Base-by-base conservation (phyloP, 2,888 invertebrate species). In the Mimachlamys varia region DNA sequence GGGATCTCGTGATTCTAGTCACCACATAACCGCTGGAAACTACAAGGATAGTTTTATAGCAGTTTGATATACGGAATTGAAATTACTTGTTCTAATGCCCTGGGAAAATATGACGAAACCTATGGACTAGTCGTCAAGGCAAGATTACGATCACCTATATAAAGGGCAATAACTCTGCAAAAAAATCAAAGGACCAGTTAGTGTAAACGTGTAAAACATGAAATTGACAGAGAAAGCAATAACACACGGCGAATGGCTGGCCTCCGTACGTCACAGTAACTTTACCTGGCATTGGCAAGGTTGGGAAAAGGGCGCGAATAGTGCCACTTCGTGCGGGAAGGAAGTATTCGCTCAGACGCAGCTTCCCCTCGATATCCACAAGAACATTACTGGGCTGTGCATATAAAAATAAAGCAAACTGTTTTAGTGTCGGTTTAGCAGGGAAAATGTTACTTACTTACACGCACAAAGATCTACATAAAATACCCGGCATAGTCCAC, bases 341-440 rank as follows among this genome's bases (percentile, higher is more conserved):
- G 19, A 94, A 94, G 90, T 94, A 95, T 49, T 95, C 95, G 37
- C 94, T 94, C 49, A 96, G 91, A 38, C 94, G 92, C 5, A 96
- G 76, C 53, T 95, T 94, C 10, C 95, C 96, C 7, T 95, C 93
- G 3, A 93, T 89, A 89, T 95, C 95, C 17, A 96, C 93, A 22
- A 95, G 93, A 27, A 96, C 93, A 90, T 95, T 95, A 53, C 93
- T 94, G 0, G 96, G 96, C 95, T 96, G 90, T 2, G 93, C 91
- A 89, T 19, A 38, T 13, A 33, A 62, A 53, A 53, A 53, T 15
- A 53, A 53, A 53, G 1, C 53, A 53, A 53, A 53, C 13, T 3
- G 44, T 5, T 44, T 44, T 44, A 44, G 7, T 44, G 44, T 44
- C 44, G 3, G 44, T 44, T 44, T 44, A 44, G 44, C 7, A 44